phyloP scores from a whole-genome alignment of 2,888 invertebrate species.

The Drepanosiphum platanoidis region DNA sequence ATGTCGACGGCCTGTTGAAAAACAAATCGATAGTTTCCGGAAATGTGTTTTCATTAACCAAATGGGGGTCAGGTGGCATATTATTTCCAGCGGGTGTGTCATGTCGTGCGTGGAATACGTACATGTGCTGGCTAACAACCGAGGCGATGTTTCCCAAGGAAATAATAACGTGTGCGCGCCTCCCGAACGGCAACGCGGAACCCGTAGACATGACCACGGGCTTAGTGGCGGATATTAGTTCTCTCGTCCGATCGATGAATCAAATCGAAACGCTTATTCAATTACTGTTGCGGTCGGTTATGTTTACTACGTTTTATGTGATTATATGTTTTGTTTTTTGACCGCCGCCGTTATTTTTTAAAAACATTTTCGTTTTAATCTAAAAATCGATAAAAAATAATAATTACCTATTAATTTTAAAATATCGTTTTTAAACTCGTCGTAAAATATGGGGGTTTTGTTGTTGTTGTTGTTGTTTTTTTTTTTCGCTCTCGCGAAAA shows the following conservation, averaged over 20 bases:
- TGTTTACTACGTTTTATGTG: too few relatives aligned
- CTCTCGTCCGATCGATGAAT: not conserved
- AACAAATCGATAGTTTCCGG: slow-evolving; percentile 45
- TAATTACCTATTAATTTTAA: not conserved
- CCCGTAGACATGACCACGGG: too few relatives aligned
- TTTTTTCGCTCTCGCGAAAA: not conserved
- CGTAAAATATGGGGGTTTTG: not conserved
- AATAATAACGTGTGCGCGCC: not conserved
- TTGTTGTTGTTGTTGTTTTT: too few relatives aligned
- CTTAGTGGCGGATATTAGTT: not conserved
- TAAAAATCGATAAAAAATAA: slow-evolving; percentile 21
- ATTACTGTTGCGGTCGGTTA: not conserved
- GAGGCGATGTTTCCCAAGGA: not conserved
- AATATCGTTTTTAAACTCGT: slow-evolving; percentile 2
- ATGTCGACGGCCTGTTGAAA: slow-evolving; percentile 44
- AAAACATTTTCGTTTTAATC: not conserved
- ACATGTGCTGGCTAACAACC: slow-evolving; percentile 7
- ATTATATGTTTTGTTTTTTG: too few relatives aligned
- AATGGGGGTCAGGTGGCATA: slow-evolving; percentile 53
- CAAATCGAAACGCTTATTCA: not conserved
- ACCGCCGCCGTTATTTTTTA: not conserved
- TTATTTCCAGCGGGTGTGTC: slow-evolving; percentile 44
- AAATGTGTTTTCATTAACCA: slow-evolving; percentile 55
- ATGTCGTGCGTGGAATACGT: slow-evolving; percentile 27
- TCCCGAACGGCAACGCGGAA: not conserved